Percentiles rank a stretch among this genome's conserved stretches.
Evolutionary conservation across 2,888 invertebrate genomes (phyloP).

Genomic region (Malachius bipustulatus): DNA sequence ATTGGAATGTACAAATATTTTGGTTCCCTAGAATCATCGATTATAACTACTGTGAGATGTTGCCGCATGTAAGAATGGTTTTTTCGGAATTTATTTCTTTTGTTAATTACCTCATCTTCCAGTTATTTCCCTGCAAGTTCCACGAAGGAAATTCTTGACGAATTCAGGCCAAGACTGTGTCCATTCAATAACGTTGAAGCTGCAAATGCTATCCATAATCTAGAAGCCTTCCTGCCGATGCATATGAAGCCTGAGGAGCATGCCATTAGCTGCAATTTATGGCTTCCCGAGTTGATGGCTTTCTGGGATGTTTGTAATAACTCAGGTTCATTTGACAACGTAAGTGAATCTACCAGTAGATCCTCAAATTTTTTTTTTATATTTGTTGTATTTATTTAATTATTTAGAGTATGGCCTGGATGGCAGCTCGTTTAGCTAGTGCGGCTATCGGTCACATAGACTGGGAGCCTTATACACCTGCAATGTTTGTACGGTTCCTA

Average conservation of each 20-base stretch:
- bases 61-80: slow-evolving; percentile 30
- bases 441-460: slow-evolving; percentile 73
- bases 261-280: slow-evolving; percentile 56
- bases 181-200: slow-evolving; percentile 52
- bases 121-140: slow-evolving; percentile 62
- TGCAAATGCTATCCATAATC: slow-evolving; percentile 40
- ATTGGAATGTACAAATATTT: slow-evolving; percentile 46
- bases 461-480: slow-evolving; percentile 74
- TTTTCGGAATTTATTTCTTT: slow-evolving; percentile 1
- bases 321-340: slow-evolving; percentile 54
- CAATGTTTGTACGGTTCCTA: slow-evolving; percentile 61
- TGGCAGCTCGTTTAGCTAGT: slow-evolving; percentile 62
- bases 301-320: slow-evolving; percentile 71
- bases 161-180: slow-evolving; percentile 67
- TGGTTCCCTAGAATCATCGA: slow-evolving; percentile 25
- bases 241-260: slow-evolving; percentile 50
- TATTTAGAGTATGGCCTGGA: slow-evolving; percentile 53
- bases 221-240: slow-evolving; percentile 69
- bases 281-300: slow-evolving; percentile 68
- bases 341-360: slow-evolving; percentile 27
- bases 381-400: slow-evolving; percentile 5
- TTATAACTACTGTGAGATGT: slow-evolving; percentile 28
- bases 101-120: slow-evolving; percentile 20
- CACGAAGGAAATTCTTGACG: slow-evolving; percentile 76
- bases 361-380: background rate